Evolutionary conservation across 2,113 vertebrate species (phyloP).

Genomic region (Nettapus auritus): DNA sequence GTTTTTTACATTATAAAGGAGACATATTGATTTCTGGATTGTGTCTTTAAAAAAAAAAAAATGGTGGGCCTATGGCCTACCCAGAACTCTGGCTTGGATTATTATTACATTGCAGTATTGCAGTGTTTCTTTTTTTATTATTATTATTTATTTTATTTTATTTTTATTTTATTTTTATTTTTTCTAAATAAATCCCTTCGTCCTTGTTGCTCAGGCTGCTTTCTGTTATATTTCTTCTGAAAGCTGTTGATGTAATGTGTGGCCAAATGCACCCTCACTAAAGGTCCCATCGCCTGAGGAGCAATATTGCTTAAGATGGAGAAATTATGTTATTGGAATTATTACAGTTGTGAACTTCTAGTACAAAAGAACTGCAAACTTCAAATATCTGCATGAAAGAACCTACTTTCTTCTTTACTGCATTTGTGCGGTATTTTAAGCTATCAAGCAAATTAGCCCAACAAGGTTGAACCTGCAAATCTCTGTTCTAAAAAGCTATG

Average conservation of each 20-base stretch:
- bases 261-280: background rate
- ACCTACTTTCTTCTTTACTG: background rate
- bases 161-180: background rate
- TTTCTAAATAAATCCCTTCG: background rate
- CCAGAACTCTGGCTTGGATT: background rate
- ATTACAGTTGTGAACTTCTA: background rate
- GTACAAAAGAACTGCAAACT: background rate
- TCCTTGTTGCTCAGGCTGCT: background rate
- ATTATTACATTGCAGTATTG: background rate
- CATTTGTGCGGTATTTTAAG: background rate
- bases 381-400: background rate
- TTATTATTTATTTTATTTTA: background rate
- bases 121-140: too few relatives aligned
- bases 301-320: background rate
- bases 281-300: background rate
- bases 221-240: background rate
- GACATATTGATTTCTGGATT: background rate
- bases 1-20: background rate
- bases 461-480: background rate
- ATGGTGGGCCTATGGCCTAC: background rate
- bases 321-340: background rate
- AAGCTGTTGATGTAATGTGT: background rate
- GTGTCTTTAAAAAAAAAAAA: background rate
- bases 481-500: background rate
- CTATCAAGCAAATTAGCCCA: background rate